Evolutionary conservation across 2,888 invertebrate genomes (phyloP), one percentile per base, ranked within the genome.

Genomic region (Aphodius sticticus): DNA sequence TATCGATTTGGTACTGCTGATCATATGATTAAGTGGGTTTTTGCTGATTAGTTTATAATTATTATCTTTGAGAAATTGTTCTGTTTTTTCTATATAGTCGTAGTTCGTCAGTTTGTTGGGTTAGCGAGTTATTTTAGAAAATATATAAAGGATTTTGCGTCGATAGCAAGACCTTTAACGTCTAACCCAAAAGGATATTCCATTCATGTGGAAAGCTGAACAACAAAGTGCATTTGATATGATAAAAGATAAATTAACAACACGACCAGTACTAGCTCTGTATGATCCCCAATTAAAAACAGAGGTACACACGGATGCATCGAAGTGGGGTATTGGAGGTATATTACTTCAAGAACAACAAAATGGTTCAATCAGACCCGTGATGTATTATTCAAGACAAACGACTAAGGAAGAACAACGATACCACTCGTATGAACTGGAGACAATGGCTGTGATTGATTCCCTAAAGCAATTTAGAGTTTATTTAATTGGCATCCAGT

Each of bases 381-480:
- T 83, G 7, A n/a, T 69, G 26, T 83, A 79, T 75, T 82, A 53
- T 69, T 80, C 79, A 69, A 12, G 81, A 69, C 69, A 70, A 53
- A 83, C 82, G 1, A 78, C 80, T 2, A 69, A 38, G 9, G 79
- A 79, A 69, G 80, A 82, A 77, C 69, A 70, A 37, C 6, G 75
- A 26, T 83, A 81, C 37, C 84, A 85, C 70, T 84, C 84, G 1
- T 85, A 85, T 16, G 88, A 88, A 69, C 79, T 85, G 15, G 86
- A 89, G 77, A 83, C 83, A 3, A 79, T 88, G 14, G 87, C 87
- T 0, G 83, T 88, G 0, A 84, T 86, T 0, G 83, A 81, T 75
- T n/a, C n/a, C n/a, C n/a, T n/a, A n/a, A 37, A 82, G 5, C 79
- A 83, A 38, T 85, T 85, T 77, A 80, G 83, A 15, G 80, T 80